Percentiles rank a stretch among this genome's conserved stretches.
phyloP scores from a whole-genome alignment of 2,797 vertebrate species.

The Tolypeutes matacus region DNA sequence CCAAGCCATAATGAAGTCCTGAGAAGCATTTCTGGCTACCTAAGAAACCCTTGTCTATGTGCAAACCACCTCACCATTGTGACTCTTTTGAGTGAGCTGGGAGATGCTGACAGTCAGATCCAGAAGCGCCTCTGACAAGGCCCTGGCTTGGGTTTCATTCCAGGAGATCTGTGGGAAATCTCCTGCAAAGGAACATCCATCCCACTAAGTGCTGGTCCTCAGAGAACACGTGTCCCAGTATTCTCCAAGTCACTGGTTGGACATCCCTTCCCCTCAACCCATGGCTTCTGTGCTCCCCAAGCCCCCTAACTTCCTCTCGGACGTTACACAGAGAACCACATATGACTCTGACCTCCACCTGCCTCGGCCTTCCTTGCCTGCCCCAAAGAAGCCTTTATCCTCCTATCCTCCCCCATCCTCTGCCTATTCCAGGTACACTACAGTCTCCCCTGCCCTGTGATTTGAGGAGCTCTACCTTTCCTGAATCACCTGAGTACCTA shows the following conservation, averaged over 20 bases:
- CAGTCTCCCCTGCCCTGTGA: not conserved
- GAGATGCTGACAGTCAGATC: slow-evolving; percentile 18
- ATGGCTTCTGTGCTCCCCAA: not conserved
- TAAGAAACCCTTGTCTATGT: not conserved
- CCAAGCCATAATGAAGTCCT: not conserved
- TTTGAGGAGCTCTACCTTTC: not conserved
- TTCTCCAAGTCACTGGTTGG: not conserved
- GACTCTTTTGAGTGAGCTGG: not conserved
- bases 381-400: not conserved
- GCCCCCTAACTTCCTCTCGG: not conserved
- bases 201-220: not conserved
- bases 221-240: not conserved
- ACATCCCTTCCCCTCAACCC: not conserved
- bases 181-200: not conserved
- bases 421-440: not conserved
- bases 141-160: slow-evolving; percentile 14
- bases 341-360: not conserved
- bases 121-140: not conserved
- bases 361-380: not conserved
- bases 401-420: not conserved
- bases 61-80: not conserved
- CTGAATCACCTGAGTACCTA: not conserved
- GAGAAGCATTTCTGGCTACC: not conserved
- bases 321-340: not conserved
- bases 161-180: not conserved